These are phyloP conservation scores for Drosophila mayaguana DNA, from an alignment of 2,888 invertebrate species.

Conservation along the genomic window DNA sequence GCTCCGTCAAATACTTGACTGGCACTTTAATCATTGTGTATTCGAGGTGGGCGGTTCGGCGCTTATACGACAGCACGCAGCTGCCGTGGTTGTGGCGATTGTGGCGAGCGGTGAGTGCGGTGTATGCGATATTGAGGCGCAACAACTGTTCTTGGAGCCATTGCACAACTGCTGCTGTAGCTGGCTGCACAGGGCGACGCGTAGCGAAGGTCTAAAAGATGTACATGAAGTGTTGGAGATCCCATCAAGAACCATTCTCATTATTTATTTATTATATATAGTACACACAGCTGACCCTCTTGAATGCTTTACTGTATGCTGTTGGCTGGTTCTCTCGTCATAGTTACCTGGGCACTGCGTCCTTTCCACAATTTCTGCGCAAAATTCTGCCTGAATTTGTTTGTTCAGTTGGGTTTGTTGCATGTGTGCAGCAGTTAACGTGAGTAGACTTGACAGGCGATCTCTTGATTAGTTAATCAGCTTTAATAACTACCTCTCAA, in stretches of 20 bases:
- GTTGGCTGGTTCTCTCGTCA: constrained; percentile 75
- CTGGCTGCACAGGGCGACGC: constrained; percentile 83
- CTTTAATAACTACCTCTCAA: constrained; percentile 37
- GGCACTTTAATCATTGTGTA: constrained; percentile 84
- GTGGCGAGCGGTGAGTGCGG: constrained; percentile 75
- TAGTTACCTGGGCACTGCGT: constrained; percentile 44
- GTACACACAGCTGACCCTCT: constrained; percentile 83
- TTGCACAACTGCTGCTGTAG: constrained; percentile 83
- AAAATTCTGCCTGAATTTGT: constrained; percentile 81
- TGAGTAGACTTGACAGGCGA: constrained; percentile 58
- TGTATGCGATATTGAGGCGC: constrained; percentile 73
- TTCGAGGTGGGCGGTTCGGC: constrained; percentile 83
- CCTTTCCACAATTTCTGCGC: constrained; percentile 74
- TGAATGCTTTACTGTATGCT: constrained; percentile 79
- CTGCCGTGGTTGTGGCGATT: constrained; percentile 81
- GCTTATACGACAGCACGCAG: constrained; percentile 84
- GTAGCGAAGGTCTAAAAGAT: constrained; percentile 71
- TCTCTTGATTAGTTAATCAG: constrained; percentile 20
- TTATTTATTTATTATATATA: constrained; percentile 40
- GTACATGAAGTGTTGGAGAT: constrained; percentile 52
- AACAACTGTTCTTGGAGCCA: constrained; percentile 69
- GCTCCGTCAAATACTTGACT: constrained; percentile 83
- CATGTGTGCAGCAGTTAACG: constrained; percentile 72
- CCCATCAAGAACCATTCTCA: background rate
- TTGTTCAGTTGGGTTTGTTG: constrained; percentile 71